Evolutionary conservation across 1,140 invertebrate genomes (phyloP).

Genomic region (Leptopilina clavipes): DNA sequence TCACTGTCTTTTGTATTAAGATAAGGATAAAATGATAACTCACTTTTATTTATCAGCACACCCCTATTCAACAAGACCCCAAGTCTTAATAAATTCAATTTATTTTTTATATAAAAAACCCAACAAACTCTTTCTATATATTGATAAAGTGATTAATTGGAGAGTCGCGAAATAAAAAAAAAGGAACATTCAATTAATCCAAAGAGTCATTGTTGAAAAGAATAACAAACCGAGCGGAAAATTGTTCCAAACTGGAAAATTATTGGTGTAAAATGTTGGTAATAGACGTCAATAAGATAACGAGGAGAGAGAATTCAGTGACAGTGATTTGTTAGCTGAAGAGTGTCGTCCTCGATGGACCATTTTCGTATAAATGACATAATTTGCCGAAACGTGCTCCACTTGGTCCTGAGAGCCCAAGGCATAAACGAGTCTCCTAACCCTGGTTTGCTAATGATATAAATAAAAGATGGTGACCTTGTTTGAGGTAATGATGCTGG

Average conservation of each 20-base stretch:
- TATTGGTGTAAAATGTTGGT: too few species aligned
- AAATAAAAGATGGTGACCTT: slow-evolving; percentile 62
- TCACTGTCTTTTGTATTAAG: slow-evolving; percentile 16
- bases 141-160: too few species aligned
- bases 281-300: neutral
- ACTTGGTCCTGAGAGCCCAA: slow-evolving; percentile 50
- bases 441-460: slow-evolving; percentile 59
- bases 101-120: too few species aligned
- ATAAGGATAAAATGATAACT: slow-evolving; percentile 25
- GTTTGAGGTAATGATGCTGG: slow-evolving; percentile 56
- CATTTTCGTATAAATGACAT: slow-evolving; percentile 61
- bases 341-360: slow-evolving; percentile 29
- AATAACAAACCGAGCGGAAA: too few species aligned
- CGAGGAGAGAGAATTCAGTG: neutral
- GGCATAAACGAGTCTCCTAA: slow-evolving; percentile 48
- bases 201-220: too few species aligned
- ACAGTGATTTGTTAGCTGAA: slow-evolving; percentile 38
- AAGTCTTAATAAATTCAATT: too few species aligned
- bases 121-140: too few species aligned
- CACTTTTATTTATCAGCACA: neutral
- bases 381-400: slow-evolving; percentile 54
- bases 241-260: too few species aligned
- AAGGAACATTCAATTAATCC: too few species aligned
- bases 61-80: neutral
- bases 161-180: too few species aligned